These are phyloP conservation scores for Pogonus chalceus DNA, from an alignment of 1,140 invertebrate genomes.

Conservation along the genomic window DNA sequence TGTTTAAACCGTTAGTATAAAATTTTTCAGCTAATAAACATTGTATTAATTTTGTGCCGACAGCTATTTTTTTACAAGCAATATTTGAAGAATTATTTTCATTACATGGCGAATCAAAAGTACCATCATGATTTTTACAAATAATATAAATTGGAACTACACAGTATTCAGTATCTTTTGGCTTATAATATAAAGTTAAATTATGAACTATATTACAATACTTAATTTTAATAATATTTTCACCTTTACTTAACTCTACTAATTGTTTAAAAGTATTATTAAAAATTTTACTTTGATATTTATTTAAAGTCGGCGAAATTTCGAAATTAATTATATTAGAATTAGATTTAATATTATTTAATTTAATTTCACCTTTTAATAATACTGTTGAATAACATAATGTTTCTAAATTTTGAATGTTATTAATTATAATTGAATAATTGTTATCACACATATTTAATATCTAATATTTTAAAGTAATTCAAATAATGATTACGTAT, in stretches of 20 bases:
- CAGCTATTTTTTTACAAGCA: conserved; percentile 63
- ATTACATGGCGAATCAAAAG: conserved; percentile 64
- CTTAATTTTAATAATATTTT: conserved; percentile 22
- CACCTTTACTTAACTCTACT: conserved; percentile 22
- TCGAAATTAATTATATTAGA: not conserved
- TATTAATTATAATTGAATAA: conserved; percentile 8
- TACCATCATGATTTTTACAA: conserved; percentile 63
- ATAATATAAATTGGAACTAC: conserved; percentile 65
- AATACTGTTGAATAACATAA: conserved; percentile 10
- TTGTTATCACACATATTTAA: not conserved
- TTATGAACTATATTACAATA: conserved; percentile 19
- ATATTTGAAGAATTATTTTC: conserved; percentile 59
- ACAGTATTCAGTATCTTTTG: conserved; percentile 22
- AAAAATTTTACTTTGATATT: not conserved
- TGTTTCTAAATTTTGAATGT: conserved; percentile 6
- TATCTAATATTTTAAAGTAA: not conserved
- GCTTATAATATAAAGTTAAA: conserved; percentile 9
- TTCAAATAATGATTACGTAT: no score
- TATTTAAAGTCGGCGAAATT: not conserved
- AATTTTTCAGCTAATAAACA: conserved; percentile 80
- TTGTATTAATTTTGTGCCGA: conserved; percentile 74
- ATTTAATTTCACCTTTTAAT: conserved; percentile 12
- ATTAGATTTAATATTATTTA: not conserved
- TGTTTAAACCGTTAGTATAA: conserved; percentile 63
- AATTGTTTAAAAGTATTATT: conserved; percentile 24